These are phyloP conservation scores for Corticium candelabrum DNA, from an alignment of 37 sponge, comb jelly and placozoan species.

Conservation along the genomic window DNA sequence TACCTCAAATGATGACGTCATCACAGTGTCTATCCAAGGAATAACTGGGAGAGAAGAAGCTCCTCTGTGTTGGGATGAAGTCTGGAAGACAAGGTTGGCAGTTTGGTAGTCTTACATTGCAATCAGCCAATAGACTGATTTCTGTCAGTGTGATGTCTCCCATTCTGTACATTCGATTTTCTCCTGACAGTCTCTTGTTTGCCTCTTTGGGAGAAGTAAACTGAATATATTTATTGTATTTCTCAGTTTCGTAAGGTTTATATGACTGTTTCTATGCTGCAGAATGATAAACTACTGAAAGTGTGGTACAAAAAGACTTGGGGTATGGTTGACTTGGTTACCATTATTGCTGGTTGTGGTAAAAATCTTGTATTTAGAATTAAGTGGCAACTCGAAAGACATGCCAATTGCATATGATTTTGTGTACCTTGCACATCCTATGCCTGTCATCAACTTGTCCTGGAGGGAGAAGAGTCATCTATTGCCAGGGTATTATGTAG, in stretches of 20 bases:
- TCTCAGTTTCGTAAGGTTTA: neutral
- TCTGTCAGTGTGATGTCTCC: slow-evolving; percentile 20
- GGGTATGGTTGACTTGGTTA: too few relatives aligned
- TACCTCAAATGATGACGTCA: too few relatives aligned
- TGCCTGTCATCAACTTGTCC: slow-evolving; percentile 47
- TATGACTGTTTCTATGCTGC: neutral
- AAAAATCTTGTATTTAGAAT: too few relatives aligned
- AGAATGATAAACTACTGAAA: slow-evolving; percentile 71
- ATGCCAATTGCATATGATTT: slow-evolving; percentile 26
- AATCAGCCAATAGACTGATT: neutral
- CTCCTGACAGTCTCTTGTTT: slow-evolving; percentile 60
- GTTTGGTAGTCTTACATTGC: neutral
- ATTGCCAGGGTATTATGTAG: slow-evolving; percentile 64
- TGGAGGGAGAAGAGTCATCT: slow-evolving; percentile 63
- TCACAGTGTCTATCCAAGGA: too few relatives aligned
- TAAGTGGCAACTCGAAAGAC: neutral
- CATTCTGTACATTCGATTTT: slow-evolving; percentile 37
- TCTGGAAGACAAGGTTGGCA: neutral
- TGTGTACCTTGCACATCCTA: slow-evolving; percentile 64
- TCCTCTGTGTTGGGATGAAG: neutral
- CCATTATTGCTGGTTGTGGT: too few relatives aligned
- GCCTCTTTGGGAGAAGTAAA: slow-evolving; percentile 56
- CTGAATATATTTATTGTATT: neutral
- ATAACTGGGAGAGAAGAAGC: too few relatives aligned
- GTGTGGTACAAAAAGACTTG: slow-evolving; percentile 53